Percentiles rank a stretch among this genome's conserved stretches.
Conservation (phyloP, 2,113 vertebrate species). For the western clawed frog (Xenopus tropicalis) region DNA sequence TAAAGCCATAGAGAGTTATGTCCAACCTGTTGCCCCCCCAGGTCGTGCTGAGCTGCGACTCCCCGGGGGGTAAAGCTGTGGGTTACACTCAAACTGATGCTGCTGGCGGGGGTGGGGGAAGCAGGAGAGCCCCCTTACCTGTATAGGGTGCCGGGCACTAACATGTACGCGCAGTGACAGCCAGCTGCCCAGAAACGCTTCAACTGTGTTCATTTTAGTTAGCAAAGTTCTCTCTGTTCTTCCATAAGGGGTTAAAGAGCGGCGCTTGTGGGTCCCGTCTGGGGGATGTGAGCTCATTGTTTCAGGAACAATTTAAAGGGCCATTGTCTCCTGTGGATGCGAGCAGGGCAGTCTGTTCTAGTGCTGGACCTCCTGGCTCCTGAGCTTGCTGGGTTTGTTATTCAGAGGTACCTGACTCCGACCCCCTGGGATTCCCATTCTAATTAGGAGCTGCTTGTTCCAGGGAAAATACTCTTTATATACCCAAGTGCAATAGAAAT, state of each 20-base stretch:
- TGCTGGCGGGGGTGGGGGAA: background rate
- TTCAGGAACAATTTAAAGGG: background rate
- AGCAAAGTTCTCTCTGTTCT: background rate
- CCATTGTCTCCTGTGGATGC: slow-evolving; percentile 12
- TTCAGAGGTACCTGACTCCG: no score
- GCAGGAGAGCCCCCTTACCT: no score
- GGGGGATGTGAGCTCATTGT: slow-evolving; percentile 25
- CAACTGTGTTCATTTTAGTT: background rate
- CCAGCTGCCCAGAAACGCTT: background rate
- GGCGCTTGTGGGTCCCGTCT: background rate
- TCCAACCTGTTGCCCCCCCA: background rate
- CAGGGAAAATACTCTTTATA: no score
- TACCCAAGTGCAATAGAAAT: no score
- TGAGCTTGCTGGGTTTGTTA: no score
- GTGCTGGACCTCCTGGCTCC: background rate
- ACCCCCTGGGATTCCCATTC: no score
- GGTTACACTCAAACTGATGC: background rate
- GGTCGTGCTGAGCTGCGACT: background rate
- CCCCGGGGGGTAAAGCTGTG: background rate
- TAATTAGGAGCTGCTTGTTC: no score
- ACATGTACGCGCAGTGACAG: no score
- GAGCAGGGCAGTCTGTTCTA: background rate
- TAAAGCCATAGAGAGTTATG: slow-evolving; percentile 40
- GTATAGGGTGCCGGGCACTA: no score
- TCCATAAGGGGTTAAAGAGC: background rate